phyloP scores from a whole-genome alignment of 1,140 invertebrate genomes.

The Mercenaria mercenaria region DNA sequence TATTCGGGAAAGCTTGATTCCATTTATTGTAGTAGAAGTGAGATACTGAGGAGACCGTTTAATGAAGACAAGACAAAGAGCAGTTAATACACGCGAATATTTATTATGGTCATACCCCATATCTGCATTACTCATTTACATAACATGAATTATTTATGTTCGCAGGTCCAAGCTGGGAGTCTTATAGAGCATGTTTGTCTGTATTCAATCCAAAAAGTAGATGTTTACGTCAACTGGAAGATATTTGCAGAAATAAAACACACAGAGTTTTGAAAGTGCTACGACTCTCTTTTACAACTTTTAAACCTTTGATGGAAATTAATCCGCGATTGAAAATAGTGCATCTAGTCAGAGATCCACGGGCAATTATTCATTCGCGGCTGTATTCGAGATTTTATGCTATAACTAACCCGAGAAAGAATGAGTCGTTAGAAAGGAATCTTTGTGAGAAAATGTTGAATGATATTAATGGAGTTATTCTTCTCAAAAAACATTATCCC shows the following conservation, averaged over 20 bases:
- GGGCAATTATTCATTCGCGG: slow-evolving; percentile 57
- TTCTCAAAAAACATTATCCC: slow-evolving; percentile 20
- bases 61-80: too few relatives aligned
- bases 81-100: too few relatives aligned
- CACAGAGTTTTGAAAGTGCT: slow-evolving; percentile 40
- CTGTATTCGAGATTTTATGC: slow-evolving; percentile 54
- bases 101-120: too few relatives aligned
- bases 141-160: neutral
- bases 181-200: slow-evolving; percentile 13
- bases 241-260: neutral
- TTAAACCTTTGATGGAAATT: slow-evolving; percentile 29
- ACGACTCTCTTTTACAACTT: slow-evolving; percentile 10
- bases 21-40: too few relatives aligned
- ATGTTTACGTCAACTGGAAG: slow-evolving; percentile 35
- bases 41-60: too few relatives aligned
- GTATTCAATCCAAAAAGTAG: slow-evolving; percentile 41
- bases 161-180: slow-evolving; percentile 48
- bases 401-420: neutral
- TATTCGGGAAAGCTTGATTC: too few relatives aligned
- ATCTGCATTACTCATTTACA: too few relatives aligned
- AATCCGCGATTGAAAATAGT: slow-evolving; percentile 50
- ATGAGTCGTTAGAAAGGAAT: slow-evolving; percentile 23
- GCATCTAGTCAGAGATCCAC: slow-evolving; percentile 58
- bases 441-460: slow-evolving; percentile 59
- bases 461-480: neutral